Percentiles rank a stretch among this genome's conserved stretches.
Conservation (phyloP, 2,797 vertebrate genomes). For the Oreochromis grahami region DNA sequence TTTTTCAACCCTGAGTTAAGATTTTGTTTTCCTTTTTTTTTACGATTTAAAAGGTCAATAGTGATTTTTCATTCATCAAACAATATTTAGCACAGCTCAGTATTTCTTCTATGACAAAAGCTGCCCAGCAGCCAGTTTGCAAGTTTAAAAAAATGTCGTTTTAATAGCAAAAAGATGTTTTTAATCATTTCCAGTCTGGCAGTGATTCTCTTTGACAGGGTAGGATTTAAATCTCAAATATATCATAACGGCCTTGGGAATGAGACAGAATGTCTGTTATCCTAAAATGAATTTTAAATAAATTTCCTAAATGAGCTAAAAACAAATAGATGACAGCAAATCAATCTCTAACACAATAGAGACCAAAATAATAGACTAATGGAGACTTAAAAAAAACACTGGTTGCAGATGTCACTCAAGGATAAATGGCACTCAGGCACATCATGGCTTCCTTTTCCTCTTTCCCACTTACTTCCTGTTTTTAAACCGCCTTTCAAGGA, state of each 20-base stretch:
- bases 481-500: not conserved
- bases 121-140: not conserved
- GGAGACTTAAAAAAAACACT: not conserved
- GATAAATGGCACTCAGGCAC: not conserved
- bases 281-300: not conserved
- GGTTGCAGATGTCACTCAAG: not conserved
- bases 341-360: not conserved
- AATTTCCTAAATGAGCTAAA: not conserved
- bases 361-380: not conserved
- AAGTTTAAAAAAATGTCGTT: not conserved
- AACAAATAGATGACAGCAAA: not conserved
- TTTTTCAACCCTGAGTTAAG: not conserved
- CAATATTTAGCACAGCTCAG: not conserved
- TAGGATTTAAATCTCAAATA: not conserved
- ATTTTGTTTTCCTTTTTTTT: not conserved
- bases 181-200: not conserved
- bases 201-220: not conserved
- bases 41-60: not conserved
- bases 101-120: not conserved
- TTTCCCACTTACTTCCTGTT: not conserved
- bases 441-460: not conserved
- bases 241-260: fast-evolving
- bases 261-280: not conserved
- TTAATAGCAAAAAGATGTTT: not conserved
- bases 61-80: not conserved